Percentiles rank a stretch among this genome's conserved stretches.
Evolutionary conservation across 2,113 vertebrate species (phyloP).

Genomic region (Thinocorus orbignyianus): DNA sequence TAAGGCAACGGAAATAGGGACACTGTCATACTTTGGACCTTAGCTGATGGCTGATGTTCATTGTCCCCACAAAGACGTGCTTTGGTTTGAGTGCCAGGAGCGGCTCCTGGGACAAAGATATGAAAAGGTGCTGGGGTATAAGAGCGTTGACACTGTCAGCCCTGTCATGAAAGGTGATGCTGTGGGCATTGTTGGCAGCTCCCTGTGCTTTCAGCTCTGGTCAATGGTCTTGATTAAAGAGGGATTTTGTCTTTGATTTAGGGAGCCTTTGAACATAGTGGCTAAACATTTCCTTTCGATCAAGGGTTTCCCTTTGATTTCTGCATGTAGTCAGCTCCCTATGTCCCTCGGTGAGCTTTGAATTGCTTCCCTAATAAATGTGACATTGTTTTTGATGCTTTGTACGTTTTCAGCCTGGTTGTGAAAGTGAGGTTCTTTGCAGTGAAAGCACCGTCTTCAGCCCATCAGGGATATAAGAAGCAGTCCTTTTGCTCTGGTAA

Average conservation of each 20-base stretch:
- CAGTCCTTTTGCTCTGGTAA: slow-evolving; percentile 17
- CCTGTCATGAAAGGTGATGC: background rate
- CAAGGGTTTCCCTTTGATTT: slow-evolving; percentile 56
- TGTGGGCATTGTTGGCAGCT: background rate
- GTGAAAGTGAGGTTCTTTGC: background rate
- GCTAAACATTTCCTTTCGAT: slow-evolving; percentile 47
- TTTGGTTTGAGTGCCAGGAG: background rate
- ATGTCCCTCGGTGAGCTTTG: background rate
- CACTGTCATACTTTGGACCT: background rate
- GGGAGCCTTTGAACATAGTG: slow-evolving; percentile 45
- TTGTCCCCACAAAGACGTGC: background rate
- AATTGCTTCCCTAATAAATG: slow-evolving; percentile 41
- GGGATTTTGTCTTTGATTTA: slow-evolving; percentile 67
- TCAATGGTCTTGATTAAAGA: slow-evolving; percentile 59
- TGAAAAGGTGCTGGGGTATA: background rate
- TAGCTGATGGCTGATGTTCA: background rate
- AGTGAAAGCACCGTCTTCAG: background rate
- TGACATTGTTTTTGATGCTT: slow-evolving; percentile 25
- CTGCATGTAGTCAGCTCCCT: slow-evolving; percentile 2
- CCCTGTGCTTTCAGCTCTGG: slow-evolving; percentile 20
- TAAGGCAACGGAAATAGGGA: background rate
- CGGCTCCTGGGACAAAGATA: background rate
- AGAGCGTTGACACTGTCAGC: background rate
- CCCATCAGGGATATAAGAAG: background rate
- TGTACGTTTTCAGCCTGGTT: background rate